Conservation (phyloP, 2,888 invertebrate genomes). For the Eucera pruinosa region DNA sequence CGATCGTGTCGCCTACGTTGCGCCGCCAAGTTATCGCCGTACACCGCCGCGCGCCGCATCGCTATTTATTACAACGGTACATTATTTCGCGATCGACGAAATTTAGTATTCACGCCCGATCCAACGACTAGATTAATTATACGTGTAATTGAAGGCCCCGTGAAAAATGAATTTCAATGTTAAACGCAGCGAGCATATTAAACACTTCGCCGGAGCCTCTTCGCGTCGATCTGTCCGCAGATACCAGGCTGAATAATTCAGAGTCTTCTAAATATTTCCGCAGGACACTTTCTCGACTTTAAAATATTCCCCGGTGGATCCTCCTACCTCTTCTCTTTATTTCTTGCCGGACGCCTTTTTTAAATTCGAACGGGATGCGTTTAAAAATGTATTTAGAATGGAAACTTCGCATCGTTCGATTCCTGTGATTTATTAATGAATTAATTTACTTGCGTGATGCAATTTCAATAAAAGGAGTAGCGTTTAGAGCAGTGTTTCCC, state of each 20-base stretch:
- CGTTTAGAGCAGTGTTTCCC: too few relatives aligned
- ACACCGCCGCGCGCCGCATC: not conserved
- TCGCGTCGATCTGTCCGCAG: slow-evolving; percentile 5
- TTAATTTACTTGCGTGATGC: too few relatives aligned
- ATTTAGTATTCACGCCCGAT: slow-evolving; percentile 37
- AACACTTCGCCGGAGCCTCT: slow-evolving; percentile 16
- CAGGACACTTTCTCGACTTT: slow-evolving; percentile 1
- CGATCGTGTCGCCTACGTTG: slow-evolving; percentile 8
- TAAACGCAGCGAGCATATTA: slow-evolving; percentile 52
- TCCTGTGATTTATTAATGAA: too few relatives aligned
- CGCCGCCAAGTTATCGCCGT: slow-evolving; percentile 21
- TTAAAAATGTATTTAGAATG: too few relatives aligned
- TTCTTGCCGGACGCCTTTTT: too few relatives aligned
- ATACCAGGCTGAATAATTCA: slow-evolving; percentile 54
- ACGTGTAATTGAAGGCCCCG: slow-evolving; percentile 44
- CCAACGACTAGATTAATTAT: slow-evolving; percentile 43
- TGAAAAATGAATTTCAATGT: slow-evolving; percentile 56
- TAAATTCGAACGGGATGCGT: not conserved
- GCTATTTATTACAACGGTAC: slow-evolving; percentile 33
- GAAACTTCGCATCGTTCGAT: too few relatives aligned
- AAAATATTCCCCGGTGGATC: slow-evolving; percentile 27
- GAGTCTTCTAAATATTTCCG: slow-evolving; percentile 45
- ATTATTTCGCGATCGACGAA: slow-evolving; percentile 40
- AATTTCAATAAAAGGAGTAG: too few relatives aligned
- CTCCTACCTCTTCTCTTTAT: too few relatives aligned